Evolutionary conservation across 2,888 invertebrate genomes (phyloP).

Genomic region (Horisme vitalbata): DNA sequence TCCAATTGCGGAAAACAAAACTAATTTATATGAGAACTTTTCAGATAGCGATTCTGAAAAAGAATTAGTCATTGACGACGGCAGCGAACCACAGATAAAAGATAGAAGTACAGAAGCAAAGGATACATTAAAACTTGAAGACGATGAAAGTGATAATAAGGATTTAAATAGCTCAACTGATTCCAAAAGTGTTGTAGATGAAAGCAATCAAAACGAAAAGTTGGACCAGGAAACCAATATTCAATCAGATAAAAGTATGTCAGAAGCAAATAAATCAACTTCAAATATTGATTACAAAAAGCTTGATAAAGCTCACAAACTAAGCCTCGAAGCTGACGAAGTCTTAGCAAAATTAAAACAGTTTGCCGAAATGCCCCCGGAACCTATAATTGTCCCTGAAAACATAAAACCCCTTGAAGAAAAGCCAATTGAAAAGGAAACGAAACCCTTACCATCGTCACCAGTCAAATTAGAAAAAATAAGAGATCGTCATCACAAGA

Average conservation of each 20-base stretch:
- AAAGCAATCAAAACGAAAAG: slow-evolving; percentile 9
- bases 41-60: slow-evolving; percentile 59
- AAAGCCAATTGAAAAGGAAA: slow-evolving; percentile 24
- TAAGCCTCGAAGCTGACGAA: slow-evolving; percentile 61
- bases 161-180: slow-evolving; percentile 21
- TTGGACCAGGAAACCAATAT: slow-evolving; percentile 7
- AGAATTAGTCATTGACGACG: slow-evolving; percentile 59
- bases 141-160: slow-evolving; percentile 16
- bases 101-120: slow-evolving; percentile 36
- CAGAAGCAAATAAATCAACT: slow-evolving; percentile 2
- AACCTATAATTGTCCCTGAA: slow-evolving; percentile 39
- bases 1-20: slow-evolving; percentile 21
- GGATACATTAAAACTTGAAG: slow-evolving; percentile 34
- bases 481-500: slow-evolving; percentile 40
- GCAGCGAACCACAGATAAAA: slow-evolving; percentile 35
- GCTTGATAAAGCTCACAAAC: slow-evolving; percentile 59
- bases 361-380: slow-evolving; percentile 61
- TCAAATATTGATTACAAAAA: slow-evolving; percentile 45
- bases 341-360: slow-evolving; percentile 51
- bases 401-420: slow-evolving; percentile 35
- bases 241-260: slow-evolving; percentile 10
- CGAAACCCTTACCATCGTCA: slow-evolving; percentile 31
- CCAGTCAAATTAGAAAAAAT: slow-evolving; percentile 33
- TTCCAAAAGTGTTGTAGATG: slow-evolving; percentile 15
- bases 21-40: slow-evolving; percentile 30